Evolutionary conservation across 2,113 vertebrate genomes (phyloP).

Genomic region (Leucoraja erinaceus): DNA sequence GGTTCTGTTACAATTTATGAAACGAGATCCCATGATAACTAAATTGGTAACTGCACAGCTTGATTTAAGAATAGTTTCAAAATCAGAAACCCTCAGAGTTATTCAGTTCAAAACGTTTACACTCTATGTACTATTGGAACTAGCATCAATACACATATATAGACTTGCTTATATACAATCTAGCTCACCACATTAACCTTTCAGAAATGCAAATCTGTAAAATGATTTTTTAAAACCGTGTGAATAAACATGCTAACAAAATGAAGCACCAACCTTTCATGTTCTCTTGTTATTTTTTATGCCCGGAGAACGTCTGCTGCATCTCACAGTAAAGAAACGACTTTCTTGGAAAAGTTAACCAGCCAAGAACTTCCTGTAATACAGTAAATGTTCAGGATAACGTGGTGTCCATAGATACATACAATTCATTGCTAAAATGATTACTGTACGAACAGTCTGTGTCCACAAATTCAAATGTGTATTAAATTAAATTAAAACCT

Average conservation of each 20-base stretch:
- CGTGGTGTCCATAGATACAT: too few relatives aligned
- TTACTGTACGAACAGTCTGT: background rate
- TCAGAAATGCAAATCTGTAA: background rate
- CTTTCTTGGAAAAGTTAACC: conserved; percentile 19
- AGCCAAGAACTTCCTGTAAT: conserved; percentile 29
- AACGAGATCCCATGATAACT: background rate
- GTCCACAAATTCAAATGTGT: background rate
- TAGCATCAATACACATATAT: background rate
- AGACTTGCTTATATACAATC: background rate
- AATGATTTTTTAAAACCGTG: background rate
- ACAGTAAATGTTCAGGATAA: conserved; percentile 8
- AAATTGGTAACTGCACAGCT: background rate
- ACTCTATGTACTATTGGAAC: background rate
- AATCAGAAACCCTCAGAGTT: background rate
- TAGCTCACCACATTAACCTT: background rate
- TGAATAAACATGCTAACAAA: background rate
- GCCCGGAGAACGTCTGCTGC: background rate
- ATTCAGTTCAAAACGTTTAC: background rate
- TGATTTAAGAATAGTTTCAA: background rate
- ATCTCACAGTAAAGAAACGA: background rate
- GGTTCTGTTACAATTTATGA: background rate
- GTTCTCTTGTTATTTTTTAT: background rate
- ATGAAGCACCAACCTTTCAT: conserved; percentile 29
- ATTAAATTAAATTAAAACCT: background rate
- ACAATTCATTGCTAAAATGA: background rate